Base-by-base conservation (phyloP, 1,140 invertebrate genomes). In the Melipona quadrifasciata region DNA sequence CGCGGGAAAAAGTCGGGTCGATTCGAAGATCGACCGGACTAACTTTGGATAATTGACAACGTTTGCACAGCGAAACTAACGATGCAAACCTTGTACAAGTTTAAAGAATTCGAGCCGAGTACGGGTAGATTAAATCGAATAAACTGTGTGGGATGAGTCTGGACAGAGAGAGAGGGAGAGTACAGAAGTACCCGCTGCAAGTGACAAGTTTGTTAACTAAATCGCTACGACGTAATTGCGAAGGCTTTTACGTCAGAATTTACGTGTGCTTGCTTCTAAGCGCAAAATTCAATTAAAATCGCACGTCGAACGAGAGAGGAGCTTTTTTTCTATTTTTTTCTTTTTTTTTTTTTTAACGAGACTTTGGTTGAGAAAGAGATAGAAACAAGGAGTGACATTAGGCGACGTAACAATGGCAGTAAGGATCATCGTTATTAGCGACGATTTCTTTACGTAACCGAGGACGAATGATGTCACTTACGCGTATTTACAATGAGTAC, bases 401-500 rank as follows among this genome's bases (percentile, higher is more conserved):
- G 24, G 5, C 61, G 39, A 4, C 53, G 72, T 27, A 21, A 47
- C 39, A 8, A 47, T 19, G 79, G 31, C 31, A 82, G 72, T 72
- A 64, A 82, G 82, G 85, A 88, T 90, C 80, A 82, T 83, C 55
- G 77, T 83, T 84, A 88, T 87, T 68, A 80, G 71, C 80, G 61
- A 86, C 85, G 78, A 85, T 89, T 74, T 86, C 72, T 92, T 93
- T 93, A 93, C 74, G 90, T 92, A 93, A 93, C 85, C 90, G 91
- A 93, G 93, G 92, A 91, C 93, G 80, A 91, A 87, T 91, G 91
- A 93, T 92, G 91, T 93, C 91, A 92, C 83, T 92, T 91, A 89
- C 82, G 82, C 84, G 16, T 85, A 84, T 86, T 89, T 85, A 84
- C 85, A 91, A 89, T 90, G 47, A 80, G n/a, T 58, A 53, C 78